phyloP scores from a whole-genome alignment of 2,113 vertebrate genomes.

The Pelecanus crispus region DNA sequence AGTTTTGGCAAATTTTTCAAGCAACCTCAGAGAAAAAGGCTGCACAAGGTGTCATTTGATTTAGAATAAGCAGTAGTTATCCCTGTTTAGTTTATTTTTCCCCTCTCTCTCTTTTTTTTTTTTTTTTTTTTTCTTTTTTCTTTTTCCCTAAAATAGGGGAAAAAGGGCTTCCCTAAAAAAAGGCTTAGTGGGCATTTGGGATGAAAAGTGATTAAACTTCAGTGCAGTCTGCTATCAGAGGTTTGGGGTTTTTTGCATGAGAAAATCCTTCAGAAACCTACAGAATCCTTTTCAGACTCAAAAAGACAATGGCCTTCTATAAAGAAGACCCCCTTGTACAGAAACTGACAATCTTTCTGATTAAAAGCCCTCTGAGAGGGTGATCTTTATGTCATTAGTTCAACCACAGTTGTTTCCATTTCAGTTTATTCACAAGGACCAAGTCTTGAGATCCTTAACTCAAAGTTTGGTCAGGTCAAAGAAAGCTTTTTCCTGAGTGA shows the following conservation, averaged over 20 bases:
- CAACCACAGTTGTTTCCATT: neutral
- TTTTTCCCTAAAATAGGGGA: neutral
- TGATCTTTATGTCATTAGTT: conserved; percentile 4
- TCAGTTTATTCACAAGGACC: neutral
- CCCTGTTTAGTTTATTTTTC: neutral
- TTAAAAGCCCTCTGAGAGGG: neutral
- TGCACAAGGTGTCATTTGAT: neutral
- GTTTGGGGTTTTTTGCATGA: neutral
- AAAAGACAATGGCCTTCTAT: neutral
- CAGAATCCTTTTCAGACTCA: neutral
- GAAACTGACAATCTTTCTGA: neutral
- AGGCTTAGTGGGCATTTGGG: neutral
- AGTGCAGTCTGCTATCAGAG: neutral
- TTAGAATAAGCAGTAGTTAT: neutral
- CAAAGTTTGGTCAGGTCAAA: neutral
- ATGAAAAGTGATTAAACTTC: neutral
- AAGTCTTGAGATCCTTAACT: neutral
- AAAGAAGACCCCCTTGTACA: neutral
- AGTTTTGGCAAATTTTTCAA: neutral
- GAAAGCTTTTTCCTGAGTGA: neutral
- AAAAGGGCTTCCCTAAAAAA: no score
- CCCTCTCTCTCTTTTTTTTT: no score
- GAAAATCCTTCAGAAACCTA: neutral
- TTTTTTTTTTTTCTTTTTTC: neutral
- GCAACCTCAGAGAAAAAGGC: neutral